Base-by-base conservation (phyloP, 2,797 vertebrate species). In the Hippoglossus hippoglossus region DNA sequence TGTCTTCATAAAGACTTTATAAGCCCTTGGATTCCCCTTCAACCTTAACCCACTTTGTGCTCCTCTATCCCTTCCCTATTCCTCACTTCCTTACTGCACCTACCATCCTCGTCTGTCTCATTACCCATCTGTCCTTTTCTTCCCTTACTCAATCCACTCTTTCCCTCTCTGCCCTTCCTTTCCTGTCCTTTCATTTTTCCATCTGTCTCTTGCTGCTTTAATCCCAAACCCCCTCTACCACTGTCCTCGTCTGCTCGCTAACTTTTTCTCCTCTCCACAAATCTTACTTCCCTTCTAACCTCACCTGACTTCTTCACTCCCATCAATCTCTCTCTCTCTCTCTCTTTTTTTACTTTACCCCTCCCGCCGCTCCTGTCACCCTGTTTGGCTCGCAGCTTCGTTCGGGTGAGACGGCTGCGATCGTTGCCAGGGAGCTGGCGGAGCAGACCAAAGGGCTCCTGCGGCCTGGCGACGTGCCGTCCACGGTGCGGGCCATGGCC, bases 341-440 rank as follows among this genome's bases (percentile, higher is more conserved):
- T 15, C 10, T 41, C 34, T 39, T 11, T 18, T 19, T 44, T 19
- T 8, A 39, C 15, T 44, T 5, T 5, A 13, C 18, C 39, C 22
- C 39, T 25, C 57, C 15, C 44, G 36, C 16, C 44, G 15, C 44
- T 46, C 44, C 24, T 41, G 16, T 77, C 67, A 50, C 66, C 46
- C 39, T 62, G 67, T 71, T 69, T 75, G 59, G 47, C 63, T 80
- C 39, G 24, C 80, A 99, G 98, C 94, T 99, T 88, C 96, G 94
- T 74, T 97, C 96, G 0, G 97, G 97, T n/a, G 98, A 99, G 93
- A 98, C 97, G 34, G 98, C 98, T 3, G 98, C 97, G 36, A 97
- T 98, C 57, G 96, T 99, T 52, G 97, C 97, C 24, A 94, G 96
- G 71, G 98, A 99, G 87, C 94, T 99, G 67, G 97, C 98, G 0